phyloP scores from a whole-genome alignment of 2,888 invertebrate genomes.

The Aleiodes testaceus region DNA sequence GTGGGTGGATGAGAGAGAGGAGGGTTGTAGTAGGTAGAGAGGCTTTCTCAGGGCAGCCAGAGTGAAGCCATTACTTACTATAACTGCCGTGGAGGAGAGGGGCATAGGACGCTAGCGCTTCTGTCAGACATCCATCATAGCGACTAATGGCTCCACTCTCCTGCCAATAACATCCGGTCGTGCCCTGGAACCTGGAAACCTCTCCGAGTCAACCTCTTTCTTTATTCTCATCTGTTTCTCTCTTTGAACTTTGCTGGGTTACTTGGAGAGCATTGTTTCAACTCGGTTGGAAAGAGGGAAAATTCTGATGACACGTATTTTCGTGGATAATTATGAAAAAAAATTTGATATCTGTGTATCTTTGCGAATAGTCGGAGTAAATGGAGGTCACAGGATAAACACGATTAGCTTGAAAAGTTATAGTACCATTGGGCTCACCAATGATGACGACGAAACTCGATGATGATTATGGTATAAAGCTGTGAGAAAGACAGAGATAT shows the following conservation, averaged over 20 bases:
- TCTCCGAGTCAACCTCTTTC: constrained; percentile 39
- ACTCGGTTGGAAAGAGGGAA: too few relatives aligned
- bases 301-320: too few relatives aligned
- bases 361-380: not conserved
- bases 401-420: constrained; percentile 35
- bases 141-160: constrained; percentile 72
- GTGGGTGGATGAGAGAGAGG: constrained; percentile 31
- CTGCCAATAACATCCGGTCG: constrained; percentile 72
- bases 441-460: constrained; percentile 51
- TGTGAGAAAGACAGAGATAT: constrained; percentile 31
- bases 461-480: constrained; percentile 45
- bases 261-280: too few relatives aligned
- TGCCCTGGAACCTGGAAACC: constrained; percentile 60
- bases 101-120: constrained; percentile 64
- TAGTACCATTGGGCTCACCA: constrained; percentile 28
- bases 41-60: constrained; percentile 68
- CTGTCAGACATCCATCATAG: constrained; percentile 73
- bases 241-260: too few relatives aligned
- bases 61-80: constrained; percentile 72
- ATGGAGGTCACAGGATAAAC: constrained; percentile 29
- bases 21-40: constrained; percentile 53
- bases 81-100: constrained; percentile 68
- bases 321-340: too few relatives aligned
- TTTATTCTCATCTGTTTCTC: too few relatives aligned
- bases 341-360: not conserved